Evolutionary conservation across 2,888 invertebrate genomes (phyloP).

Genomic region (Oscheius sp.): DNA sequence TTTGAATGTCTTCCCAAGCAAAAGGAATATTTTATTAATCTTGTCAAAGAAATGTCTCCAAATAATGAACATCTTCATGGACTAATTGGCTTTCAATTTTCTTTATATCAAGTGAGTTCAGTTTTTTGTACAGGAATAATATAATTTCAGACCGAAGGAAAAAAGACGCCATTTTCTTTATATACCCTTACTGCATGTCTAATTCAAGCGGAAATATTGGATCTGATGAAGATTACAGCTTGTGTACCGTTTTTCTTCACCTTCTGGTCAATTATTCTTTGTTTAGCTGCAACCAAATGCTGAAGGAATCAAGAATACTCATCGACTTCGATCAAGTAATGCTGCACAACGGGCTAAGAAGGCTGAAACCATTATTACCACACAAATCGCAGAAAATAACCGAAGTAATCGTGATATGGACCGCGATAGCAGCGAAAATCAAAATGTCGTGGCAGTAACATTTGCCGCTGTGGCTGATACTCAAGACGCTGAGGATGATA

Average conservation of each 20-base stretch:
- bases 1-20: conserved; percentile 82
- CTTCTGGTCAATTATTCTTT: background rate
- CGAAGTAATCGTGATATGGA: conserved; percentile 19
- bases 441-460: conserved; percentile 41
- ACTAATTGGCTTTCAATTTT: conserved; percentile 89
- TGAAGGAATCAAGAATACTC: conserved; percentile 56
- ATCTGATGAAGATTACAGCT: conserved; percentile 87
- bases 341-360: conserved; percentile 82
- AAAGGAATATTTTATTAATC: conserved; percentile 81
- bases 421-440: background rate
- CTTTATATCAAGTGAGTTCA: conserved; percentile 76
- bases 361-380: conserved; percentile 62
- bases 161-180: conserved; percentile 77
- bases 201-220: conserved; percentile 87
- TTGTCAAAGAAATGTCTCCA: conserved; percentile 88
- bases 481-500: conserved; percentile 61
- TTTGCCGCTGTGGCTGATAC: conserved; percentile 55
- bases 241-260: conserved; percentile 80
- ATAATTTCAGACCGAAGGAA: conserved; percentile 38
- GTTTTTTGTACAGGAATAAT: background rate
- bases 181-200: conserved; percentile 90
- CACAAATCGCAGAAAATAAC: conserved; percentile 42
- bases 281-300: conserved; percentile 60
- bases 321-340: conserved; percentile 75
- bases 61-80: conserved; percentile 81